Percentiles rank a stretch among this genome's conserved stretches.
phyloP scores from a whole-genome alignment of 2,797 vertebrate species.

The Meriones psammophilus region DNA sequence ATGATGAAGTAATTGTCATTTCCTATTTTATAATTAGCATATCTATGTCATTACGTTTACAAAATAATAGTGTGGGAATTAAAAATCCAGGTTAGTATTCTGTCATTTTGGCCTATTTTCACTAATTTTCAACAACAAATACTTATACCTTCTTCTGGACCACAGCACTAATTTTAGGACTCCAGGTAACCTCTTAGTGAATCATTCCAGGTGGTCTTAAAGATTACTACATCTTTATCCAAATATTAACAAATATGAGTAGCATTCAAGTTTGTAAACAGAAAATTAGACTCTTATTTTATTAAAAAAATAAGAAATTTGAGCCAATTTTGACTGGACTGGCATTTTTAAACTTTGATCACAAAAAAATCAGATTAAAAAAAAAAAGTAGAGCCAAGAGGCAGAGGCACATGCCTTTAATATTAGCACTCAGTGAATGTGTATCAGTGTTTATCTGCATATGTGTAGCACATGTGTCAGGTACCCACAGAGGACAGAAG shows the following conservation, averaged over 20 bases:
- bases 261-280: slow-evolving; percentile 64
- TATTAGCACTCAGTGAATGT: background rate
- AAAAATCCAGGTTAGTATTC: slow-evolving; percentile 46
- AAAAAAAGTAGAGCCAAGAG: background rate
- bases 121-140: slow-evolving; percentile 57
- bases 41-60: slow-evolving; percentile 36
- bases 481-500: background rate
- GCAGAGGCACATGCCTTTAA: background rate
- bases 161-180: slow-evolving; percentile 63
- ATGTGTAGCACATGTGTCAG: background rate
- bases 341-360: slow-evolving; percentile 75
- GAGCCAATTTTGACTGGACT: slow-evolving; percentile 70
- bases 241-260: slow-evolving; percentile 58
- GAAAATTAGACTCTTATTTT: slow-evolving; percentile 57
- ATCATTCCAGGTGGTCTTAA: slow-evolving; percentile 59
- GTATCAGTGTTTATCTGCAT: background rate
- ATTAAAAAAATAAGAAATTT: slow-evolving; percentile 61
- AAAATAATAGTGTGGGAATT: slow-evolving; percentile 64
- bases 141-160: slow-evolving; percentile 17
- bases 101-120: slow-evolving; percentile 64
- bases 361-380: slow-evolving; percentile 76
- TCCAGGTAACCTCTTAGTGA: slow-evolving; percentile 50
- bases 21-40: slow-evolving; percentile 50
- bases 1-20: slow-evolving; percentile 30
- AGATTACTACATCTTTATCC: slow-evolving; percentile 61